A percentile compares a stretch with the other conserved stretches of the same genome.
Evolutionary conservation across 2,797 vertebrate genomes (phyloP).

Genomic region (Ciconia nigra): DNA sequence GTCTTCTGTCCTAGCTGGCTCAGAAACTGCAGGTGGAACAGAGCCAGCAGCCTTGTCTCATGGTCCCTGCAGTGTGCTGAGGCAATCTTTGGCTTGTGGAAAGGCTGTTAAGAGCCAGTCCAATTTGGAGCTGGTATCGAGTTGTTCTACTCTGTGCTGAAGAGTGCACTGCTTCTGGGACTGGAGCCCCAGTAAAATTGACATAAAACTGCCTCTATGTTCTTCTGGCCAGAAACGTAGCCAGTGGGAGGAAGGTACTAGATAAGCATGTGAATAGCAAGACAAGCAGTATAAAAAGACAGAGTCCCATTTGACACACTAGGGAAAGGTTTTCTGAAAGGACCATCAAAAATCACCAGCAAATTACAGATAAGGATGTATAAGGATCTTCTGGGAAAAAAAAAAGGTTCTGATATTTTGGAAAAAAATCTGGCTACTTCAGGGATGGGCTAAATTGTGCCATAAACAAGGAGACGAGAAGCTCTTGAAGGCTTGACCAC

Average conservation of each 20-base stretch:
- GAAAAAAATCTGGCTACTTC: neutral
- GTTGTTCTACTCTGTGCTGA: neutral
- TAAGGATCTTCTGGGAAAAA: neutral
- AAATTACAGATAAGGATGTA: neutral
- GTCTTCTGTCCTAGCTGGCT: neutral
- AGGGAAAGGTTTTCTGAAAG: neutral
- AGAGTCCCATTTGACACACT: neutral
- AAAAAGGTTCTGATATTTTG: neutral
- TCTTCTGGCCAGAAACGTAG: neutral
- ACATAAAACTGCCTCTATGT: neutral
- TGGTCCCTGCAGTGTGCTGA: neutral
- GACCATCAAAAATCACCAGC: neutral
- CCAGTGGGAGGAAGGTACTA: neutral
- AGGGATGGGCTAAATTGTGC: neutral
- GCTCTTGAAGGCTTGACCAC: neutral
- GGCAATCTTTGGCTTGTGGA: neutral
- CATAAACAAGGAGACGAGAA: neutral
- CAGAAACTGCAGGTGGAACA: neutral
- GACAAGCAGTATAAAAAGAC: neutral
- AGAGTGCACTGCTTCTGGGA: neutral
- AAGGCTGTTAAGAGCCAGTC: neutral
- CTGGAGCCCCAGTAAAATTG: neutral
- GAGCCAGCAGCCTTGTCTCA: neutral
- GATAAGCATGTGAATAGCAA: neutral
- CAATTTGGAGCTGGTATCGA: neutral